These are phyloP conservation scores for Chrysolina oricalcia DNA, from an alignment of 2,888 invertebrate genomes.

Conservation along the genomic window DNA sequence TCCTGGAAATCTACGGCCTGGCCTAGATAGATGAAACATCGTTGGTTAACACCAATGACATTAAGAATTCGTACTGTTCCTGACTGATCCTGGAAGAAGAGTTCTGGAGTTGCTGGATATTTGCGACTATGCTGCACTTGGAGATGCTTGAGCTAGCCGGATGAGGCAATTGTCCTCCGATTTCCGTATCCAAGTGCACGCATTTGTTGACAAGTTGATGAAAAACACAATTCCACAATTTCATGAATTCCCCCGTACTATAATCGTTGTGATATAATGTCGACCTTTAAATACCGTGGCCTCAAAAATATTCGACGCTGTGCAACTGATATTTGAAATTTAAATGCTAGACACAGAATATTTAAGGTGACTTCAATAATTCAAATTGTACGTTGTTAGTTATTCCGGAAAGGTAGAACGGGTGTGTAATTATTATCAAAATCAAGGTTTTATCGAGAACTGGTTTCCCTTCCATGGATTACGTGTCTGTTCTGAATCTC, in stretches of 20 bases:
- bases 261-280: conserved; percentile 34
- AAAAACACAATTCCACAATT: neutral
- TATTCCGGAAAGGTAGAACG: conserved; percentile 50
- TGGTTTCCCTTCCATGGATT: conserved; percentile 9
- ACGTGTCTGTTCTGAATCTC: neutral
- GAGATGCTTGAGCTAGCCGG: too few species aligned
- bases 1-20: too few species aligned
- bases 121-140: too few species aligned
- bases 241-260: conserved; percentile 5
- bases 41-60: too few species aligned
- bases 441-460: conserved; percentile 46
- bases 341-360: conserved; percentile 43
- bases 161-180: too few species aligned
- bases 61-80: too few species aligned
- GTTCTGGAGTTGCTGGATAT: too few species aligned
- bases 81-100: too few species aligned
- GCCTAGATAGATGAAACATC: too few species aligned
- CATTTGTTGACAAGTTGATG: too few species aligned
- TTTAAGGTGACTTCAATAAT: conserved; percentile 41
- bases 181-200: too few species aligned
- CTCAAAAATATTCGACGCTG: conserved; percentile 47
- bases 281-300: conserved; percentile 43
- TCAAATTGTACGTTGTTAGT: conserved; percentile 46
- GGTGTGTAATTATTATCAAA: conserved; percentile 49
- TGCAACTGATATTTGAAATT: conserved; percentile 48